phyloP scores from a whole-genome alignment of 2,888 invertebrate species.

The Podotricha telesiphe region DNA sequence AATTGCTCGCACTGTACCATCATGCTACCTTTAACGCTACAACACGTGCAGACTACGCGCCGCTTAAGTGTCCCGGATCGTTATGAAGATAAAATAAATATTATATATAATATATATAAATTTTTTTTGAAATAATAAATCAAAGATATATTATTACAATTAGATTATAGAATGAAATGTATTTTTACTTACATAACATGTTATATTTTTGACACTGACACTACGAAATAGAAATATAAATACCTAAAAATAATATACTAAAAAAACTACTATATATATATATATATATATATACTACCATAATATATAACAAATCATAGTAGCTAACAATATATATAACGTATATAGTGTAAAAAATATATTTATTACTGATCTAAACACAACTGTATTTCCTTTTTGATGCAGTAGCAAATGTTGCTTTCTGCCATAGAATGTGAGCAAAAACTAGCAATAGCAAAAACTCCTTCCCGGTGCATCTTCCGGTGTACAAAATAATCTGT shows the following conservation, averaged over 20 bases:
- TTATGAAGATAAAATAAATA: background rate
- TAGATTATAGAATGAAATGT: no score
- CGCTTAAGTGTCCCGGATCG: conserved; percentile 25
- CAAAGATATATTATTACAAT: no score
- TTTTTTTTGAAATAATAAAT: no score
- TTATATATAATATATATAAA: no score
- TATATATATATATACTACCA: no score
- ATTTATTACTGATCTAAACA: background rate
- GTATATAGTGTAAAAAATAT: background rate
- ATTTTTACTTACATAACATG: no score
- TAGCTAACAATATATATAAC: background rate
- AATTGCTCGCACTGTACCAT: background rate
- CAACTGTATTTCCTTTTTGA: background rate
- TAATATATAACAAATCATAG: background rate
- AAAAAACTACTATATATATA: no score
- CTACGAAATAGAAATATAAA: no score
- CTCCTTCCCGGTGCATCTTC: conserved; percentile 58
- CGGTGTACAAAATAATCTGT: conserved; percentile 48
- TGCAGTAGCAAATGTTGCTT: conserved; percentile 50
- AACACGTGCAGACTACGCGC: conserved; percentile 63
- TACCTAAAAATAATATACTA: no score
- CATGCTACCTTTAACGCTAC: background rate
- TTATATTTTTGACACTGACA: no score
- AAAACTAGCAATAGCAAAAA: conserved; percentile 55
- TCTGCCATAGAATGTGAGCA: conserved; percentile 52